Evolutionary conservation across 2,113 vertebrate genomes (phyloP), one percentile per base, ranked within the genome.

Genomic region (Pluvialis apricaria): DNA sequence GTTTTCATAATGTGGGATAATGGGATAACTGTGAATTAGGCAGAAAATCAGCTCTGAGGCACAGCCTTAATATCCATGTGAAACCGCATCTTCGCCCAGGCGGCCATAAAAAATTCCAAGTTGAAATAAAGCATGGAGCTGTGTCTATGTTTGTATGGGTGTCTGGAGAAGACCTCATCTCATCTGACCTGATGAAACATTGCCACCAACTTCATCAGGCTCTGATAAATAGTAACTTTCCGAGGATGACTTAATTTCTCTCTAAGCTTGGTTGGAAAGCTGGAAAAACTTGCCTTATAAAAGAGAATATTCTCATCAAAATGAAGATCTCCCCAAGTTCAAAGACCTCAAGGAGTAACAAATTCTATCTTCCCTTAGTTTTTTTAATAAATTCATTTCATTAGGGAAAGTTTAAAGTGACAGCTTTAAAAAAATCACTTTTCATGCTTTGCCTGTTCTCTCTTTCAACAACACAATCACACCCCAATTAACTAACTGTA

Each of bases 401-500:
- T 92, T 88, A 77, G 51, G 34, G 60, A 91, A 87, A 57, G 82
- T 87, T 93, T 96, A 75, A 96, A 94, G 81, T 60, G 71, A 68
- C 78, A 83, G 66, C 82, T 94, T 94, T 97, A 66, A 44, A 44
- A 95, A 95, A 96, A 95, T 47, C 51, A 40, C 84, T 93, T 90
- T 69, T 62, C 84, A 52, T 90, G 94, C 81, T 90, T 94, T 72
- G 58, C 58, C 78, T 47, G 38, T 54, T 90, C 82, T 94, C 61
- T 84, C 81, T 91, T 92, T 88, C 89, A 80, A 32, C 66, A 90
- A 32, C 38, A 65, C 84, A 90, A 60, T 95, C 84, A 81, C 75
- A 86, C 75, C 84, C 94, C 87, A 89, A 90, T 96, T 97, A 96
- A 95, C 68, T 82, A 95, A 95, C 89, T 80, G 51, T 70, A 82